Base-by-base conservation (phyloP, 1,140 invertebrate species). In the Carposina sasakii region DNA sequence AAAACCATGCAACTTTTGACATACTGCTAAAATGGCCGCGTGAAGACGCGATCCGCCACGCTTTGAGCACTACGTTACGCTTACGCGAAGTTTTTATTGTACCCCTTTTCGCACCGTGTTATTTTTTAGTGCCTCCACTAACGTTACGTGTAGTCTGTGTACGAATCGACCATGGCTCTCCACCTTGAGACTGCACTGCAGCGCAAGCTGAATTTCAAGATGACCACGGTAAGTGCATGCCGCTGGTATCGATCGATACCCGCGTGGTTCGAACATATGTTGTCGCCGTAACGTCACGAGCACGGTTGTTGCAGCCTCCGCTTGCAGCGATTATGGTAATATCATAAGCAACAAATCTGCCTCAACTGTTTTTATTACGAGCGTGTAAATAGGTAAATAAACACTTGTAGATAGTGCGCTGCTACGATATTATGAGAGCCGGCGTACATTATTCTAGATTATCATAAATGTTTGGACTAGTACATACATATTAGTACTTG, bases 141-240 rank as follows among this genome's bases (percentile, higher is more conserved):
- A 61, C 58, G n/a, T 59, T 46, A 49, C 52, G 50, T 60, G 54
- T 47, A 54, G 54, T 46, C 53, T 68, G 55, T 56, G 62, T 63
- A 56, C 53, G 61, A 55, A 31, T 34, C 19, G 55, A 31, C 44
- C 62, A 84, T 84, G 81, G 81, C 81, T 55, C 75, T 84, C n/a
- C 81, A 84, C 43, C 67, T 84, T 57, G 81, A 84, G 71, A 84
- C 79, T 41, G 70, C 77, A 63, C 70, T 84, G 75, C 79, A 84
- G 73, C 73, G 79, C 49, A 81, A 81, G 68, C 64, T 84, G 54
- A 81, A 78, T 75, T 84, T 81, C 79, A 81, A 81, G 70, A 76
- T 84, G 76, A 84, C 71, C 64, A 76, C 81, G 81, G 81, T 84
- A 72, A 81, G 81, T 84, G 77, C 77, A 83, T 73, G 67, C 68